Evolutionary conservation across 2,888 invertebrate genomes (phyloP), one percentile per base, ranked within the genome.

Genomic region (Oithona nana): DNA sequence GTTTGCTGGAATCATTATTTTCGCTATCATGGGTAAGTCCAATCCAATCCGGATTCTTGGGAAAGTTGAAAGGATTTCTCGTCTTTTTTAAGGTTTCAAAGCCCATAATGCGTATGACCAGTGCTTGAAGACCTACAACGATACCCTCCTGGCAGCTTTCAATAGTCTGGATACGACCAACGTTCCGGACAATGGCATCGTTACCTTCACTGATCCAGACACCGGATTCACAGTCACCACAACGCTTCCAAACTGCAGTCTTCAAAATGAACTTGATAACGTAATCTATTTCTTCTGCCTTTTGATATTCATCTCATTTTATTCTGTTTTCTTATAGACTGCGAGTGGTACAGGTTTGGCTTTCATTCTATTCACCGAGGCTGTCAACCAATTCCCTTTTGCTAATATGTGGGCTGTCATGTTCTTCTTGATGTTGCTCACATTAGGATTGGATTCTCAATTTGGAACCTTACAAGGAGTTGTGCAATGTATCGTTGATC

Each of bases 331-430:
- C 62, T 78, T 78, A 20, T 76, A 94, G 94, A 89, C 93, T 4
- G 94, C 93, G 1, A 88, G 93, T 1, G 95, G 95, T 28, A 93
- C 94, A 0, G 95, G 95, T 1, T 75, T 95, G 64, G 95, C 94
- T 0, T 95, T 95, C 73, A 93, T 94, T 66, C 92, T 94, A 68
- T 95, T 94, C 77, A 94, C 95, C 0, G 93, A 95, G 74, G 95
- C 95, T 6, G 94, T 95, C 71, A 90, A 93, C 75, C 93, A 94
- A 75, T 94, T 95, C 74, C 93, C 94, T 0, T 88, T 90, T 0
- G 88, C 93, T 0, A 93, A 92, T 69, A 82, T 95, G 71, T 95
- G 95, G 95, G 88, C 93, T 2, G 81, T 94, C 16, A 79, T 95
- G 13, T 95, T 95, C 77, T 95, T 95, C 75, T 78, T 94, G 60